These are phyloP conservation scores for Ambastaia sidthimunki DNA, from an alignment of 2,797 vertebrate genomes.

Conservation along the genomic window DNA sequence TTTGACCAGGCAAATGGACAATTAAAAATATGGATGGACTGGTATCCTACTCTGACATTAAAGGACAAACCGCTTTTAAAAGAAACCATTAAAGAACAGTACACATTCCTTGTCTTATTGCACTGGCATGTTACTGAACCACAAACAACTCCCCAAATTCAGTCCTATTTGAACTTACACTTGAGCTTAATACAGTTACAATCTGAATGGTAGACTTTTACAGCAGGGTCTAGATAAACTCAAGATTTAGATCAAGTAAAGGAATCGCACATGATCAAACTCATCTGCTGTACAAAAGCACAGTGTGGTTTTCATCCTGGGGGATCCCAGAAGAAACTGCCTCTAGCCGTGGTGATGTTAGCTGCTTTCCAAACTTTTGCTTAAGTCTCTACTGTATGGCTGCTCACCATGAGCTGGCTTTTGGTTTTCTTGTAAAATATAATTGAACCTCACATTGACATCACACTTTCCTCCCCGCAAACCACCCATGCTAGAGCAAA, in stretches of 20 bases:
- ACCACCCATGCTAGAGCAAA: constrained; percentile 62
- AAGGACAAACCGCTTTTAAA: constrained; percentile 56
- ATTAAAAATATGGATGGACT: constrained; percentile 55
- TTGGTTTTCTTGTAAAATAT: constrained; percentile 71
- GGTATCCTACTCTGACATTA: constrained; percentile 43
- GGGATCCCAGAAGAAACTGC: constrained; percentile 38
- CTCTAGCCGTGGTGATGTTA: constrained; percentile 43
- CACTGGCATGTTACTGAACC: background rate
- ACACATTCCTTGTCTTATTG: constrained; percentile 38
- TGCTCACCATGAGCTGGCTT: constrained; percentile 65
- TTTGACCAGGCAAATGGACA: constrained; percentile 46
- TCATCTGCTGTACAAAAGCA: constrained; percentile 42
- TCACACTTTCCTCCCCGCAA: constrained; percentile 69
- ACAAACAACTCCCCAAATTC: background rate
- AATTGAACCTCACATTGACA: constrained; percentile 71
- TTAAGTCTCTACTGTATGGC: constrained; percentile 57
- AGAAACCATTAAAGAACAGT: constrained; percentile 34
- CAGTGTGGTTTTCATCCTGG: constrained; percentile 48
- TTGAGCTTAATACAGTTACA: background rate
- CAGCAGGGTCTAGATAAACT: too few relatives aligned
- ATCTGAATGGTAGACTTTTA: too few relatives aligned
- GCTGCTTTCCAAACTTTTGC: constrained; percentile 43
- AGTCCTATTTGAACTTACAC: background rate
- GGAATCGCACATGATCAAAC: constrained; percentile 22
- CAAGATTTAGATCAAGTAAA: too few relatives aligned